A percentile compares a stretch with the other conserved stretches of the same genome.
Conservation (phyloP, 2,797 vertebrate species). For the Gadopsis bispinosus region DNA sequence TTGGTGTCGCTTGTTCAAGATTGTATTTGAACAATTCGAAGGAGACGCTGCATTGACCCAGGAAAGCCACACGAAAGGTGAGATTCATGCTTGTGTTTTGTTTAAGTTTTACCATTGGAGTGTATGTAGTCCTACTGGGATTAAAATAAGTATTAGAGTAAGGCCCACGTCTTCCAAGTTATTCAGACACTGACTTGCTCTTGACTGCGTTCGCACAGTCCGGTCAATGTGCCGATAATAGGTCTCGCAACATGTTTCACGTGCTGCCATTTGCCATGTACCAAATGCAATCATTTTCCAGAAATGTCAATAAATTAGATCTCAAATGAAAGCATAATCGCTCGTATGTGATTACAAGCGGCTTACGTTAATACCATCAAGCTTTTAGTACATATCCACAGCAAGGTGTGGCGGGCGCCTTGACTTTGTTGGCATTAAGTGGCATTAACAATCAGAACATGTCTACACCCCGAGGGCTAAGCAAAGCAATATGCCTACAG, state of each 20-base stretch:
- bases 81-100: no score
- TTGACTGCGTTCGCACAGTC: not conserved
- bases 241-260: not conserved
- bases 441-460: constrained; percentile 37
- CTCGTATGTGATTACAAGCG: constrained; percentile 9
- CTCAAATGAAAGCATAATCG: not conserved
- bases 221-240: not conserved
- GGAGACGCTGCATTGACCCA: no score
- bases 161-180: no score
- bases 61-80: no score
- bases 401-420: not conserved
- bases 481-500: not conserved
- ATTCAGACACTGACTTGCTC: not conserved
- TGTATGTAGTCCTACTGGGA: not conserved
- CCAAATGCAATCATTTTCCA: not conserved
- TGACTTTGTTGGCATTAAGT: constrained; percentile 14
- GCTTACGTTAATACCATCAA: constrained; percentile 4
- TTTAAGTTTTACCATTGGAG: no score
- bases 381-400: constrained; percentile 5
- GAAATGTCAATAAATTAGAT: no score
- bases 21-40: no score
- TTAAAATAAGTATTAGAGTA: not conserved
- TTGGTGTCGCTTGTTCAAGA: no score
- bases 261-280: not conserved
- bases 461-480: constrained; percentile 28